phyloP scores from a whole-genome alignment of 2,888 invertebrate species.

The Drosophila hamatofila region DNA sequence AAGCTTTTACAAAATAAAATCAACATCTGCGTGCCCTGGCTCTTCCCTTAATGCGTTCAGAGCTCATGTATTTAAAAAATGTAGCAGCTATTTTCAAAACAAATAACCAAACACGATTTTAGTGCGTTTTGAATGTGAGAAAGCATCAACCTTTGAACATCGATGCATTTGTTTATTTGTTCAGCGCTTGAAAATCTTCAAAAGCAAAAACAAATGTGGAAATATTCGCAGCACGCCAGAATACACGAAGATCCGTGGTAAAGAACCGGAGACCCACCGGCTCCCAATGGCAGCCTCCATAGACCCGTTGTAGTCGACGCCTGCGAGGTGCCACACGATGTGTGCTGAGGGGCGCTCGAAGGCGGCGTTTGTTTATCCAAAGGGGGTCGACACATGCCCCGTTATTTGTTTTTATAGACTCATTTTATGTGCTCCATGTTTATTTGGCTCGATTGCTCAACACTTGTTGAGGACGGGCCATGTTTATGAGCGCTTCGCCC shows the following conservation, averaged over 20 bases:
- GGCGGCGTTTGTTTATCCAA: conserved; percentile 81
- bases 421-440: conserved; percentile 76
- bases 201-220: conserved; percentile 63
- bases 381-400: conserved; percentile 77
- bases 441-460: conserved; percentile 69
- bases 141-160: conserved; percentile 40
- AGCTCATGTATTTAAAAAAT: conserved; percentile 32
- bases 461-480: conserved; percentile 58
- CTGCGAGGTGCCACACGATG: conserved; percentile 67
- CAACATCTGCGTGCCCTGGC: conserved; percentile 2
- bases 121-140: conserved; percentile 6
- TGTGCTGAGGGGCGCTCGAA: conserved; percentile 37
- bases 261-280: conserved; percentile 43
- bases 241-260: background rate
- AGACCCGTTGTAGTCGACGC: conserved; percentile 10
- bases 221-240: conserved; percentile 74
- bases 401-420: conserved; percentile 79
- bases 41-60: conserved; percentile 8
- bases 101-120: conserved; percentile 47
- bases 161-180: conserved; percentile 66
- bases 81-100: conserved; percentile 49
- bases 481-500: conserved; percentile 48
- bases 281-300: conserved; percentile 35
- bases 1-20: conserved; percentile 11
- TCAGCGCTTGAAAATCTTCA: conserved; percentile 55